phyloP scores from a whole-genome alignment of 2,888 invertebrate species.

The Hanleya hanleyi region DNA sequence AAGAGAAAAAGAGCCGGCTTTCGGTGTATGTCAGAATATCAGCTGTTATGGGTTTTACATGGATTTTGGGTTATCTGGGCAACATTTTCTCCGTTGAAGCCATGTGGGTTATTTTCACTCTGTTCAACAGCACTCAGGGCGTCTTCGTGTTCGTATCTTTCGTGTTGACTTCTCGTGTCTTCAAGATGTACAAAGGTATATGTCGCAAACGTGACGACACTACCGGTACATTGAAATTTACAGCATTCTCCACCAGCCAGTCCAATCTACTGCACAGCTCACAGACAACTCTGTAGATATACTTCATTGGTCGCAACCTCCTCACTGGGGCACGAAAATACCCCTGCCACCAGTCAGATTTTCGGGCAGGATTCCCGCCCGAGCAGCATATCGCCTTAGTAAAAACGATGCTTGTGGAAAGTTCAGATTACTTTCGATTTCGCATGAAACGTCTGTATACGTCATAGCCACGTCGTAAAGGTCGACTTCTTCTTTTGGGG shows the following conservation, averaged over 20 bases:
- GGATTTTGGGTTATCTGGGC: background rate
- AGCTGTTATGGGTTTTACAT: constrained; percentile 1
- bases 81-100: background rate
- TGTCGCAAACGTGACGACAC: background rate
- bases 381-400: too few species aligned
- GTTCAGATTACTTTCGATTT: too few species aligned
- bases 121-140: background rate
- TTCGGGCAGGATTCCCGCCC: too few species aligned
- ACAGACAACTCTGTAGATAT: background rate
- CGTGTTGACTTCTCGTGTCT: background rate
- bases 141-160: background rate
- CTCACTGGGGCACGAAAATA: too few species aligned
- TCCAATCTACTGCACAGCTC: background rate
- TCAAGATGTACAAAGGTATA: background rate
- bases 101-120: background rate
- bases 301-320: too few species aligned
- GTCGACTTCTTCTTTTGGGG: too few species aligned
- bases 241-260: background rate
- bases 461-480: too few species aligned
- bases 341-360: too few species aligned
- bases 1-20: background rate
- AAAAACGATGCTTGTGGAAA: too few species aligned
- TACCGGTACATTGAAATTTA: background rate
- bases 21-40: background rate
- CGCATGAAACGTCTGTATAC: too few species aligned